Percentiles rank a stretch among this genome's conserved stretches.
Conservation (phyloP, 2,888 invertebrate genomes). For the Troides oblongomaculatus region DNA sequence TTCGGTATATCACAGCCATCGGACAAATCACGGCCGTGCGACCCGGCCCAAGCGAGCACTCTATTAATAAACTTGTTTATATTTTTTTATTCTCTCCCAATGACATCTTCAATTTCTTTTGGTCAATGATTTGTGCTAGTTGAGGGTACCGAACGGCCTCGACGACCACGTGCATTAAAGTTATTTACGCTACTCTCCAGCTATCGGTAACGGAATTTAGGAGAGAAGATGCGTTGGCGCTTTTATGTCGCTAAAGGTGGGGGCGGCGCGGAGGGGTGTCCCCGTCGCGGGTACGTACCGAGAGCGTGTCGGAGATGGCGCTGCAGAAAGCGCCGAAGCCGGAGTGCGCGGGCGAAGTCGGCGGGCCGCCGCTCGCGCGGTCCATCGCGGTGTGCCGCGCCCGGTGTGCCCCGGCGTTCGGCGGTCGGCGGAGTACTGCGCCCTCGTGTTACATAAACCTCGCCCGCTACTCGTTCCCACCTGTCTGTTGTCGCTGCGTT, state of each 20-base stretch:
- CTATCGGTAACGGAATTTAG: slow-evolving; percentile 34
- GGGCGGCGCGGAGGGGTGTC: slow-evolving; percentile 32
- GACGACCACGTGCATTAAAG: slow-evolving; percentile 73
- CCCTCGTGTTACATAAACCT: slow-evolving; percentile 69
- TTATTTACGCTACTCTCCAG: slow-evolving; percentile 48
- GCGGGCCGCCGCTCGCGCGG: slow-evolving; percentile 58
- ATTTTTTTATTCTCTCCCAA: slow-evolving; percentile 70
- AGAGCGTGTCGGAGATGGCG: slow-evolving; percentile 74
- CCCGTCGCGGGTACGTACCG: slow-evolving; percentile 62
- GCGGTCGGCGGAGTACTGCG: slow-evolving; percentile 65
- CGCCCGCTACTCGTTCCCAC: slow-evolving; percentile 68
- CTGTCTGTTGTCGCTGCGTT: slow-evolving; percentile 72
- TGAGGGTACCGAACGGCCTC: slow-evolving; percentile 54
- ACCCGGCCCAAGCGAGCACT: slow-evolving; percentile 76
- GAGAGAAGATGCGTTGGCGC: slow-evolving; percentile 40
- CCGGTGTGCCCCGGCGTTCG: slow-evolving; percentile 44
- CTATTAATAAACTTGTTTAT: slow-evolving; percentile 80
- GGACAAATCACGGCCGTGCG: slow-evolving; percentile 78
- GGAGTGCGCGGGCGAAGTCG: slow-evolving; percentile 56
- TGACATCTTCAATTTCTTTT: slow-evolving; percentile 54
- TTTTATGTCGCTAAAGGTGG: slow-evolving; percentile 35
- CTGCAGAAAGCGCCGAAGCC: slow-evolving; percentile 77
- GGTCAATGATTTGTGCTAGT: slow-evolving; percentile 40
- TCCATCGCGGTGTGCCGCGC: slow-evolving; percentile 55
- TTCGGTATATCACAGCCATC: slow-evolving; percentile 77